Percentiles rank a stretch among this genome's conserved stretches.
These are phyloP conservation scores for Volucella bombylans DNA, from an alignment of 2,888 invertebrate species.

Conservation along the genomic window DNA sequence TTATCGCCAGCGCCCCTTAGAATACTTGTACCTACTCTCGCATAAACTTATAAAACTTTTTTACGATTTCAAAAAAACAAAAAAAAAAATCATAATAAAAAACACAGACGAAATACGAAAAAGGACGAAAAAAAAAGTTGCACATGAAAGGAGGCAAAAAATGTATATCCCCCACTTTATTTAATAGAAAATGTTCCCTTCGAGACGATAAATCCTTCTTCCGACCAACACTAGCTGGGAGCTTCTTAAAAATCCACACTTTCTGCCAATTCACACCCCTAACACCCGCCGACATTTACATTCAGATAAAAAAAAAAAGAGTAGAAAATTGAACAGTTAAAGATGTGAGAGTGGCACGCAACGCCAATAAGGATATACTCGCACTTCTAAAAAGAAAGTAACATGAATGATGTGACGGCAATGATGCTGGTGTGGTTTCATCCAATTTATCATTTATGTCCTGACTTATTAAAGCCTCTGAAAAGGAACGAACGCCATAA, in stretches of 20 bases:
- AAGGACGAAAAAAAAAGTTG: constrained; percentile 26
- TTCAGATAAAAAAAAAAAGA: background rate
- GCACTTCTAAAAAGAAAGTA: constrained; percentile 27
- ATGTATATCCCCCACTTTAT: constrained; percentile 57
- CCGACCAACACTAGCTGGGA: constrained; percentile 18
- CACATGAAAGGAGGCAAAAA: background rate
- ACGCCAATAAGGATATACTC: constrained; percentile 46
- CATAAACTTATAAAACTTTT: constrained; percentile 65
- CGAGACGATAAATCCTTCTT: constrained; percentile 65
- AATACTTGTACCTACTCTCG: constrained; percentile 29
- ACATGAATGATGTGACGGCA: constrained; percentile 65
- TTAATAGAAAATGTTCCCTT: constrained; percentile 71
- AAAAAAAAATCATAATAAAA: constrained; percentile 52
- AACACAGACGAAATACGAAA: constrained; percentile 9
- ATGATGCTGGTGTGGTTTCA: constrained; percentile 59
- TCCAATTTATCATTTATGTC: constrained; percentile 69
- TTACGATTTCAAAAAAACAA: constrained; percentile 65
- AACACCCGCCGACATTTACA: constrained; percentile 1
- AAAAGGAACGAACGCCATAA: constrained; percentile 13
- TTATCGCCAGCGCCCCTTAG: constrained; percentile 44
- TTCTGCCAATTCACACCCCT: constrained; percentile 4
- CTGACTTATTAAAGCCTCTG: constrained; percentile 56
- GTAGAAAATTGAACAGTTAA: background rate
- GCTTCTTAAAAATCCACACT: constrained; percentile 47
- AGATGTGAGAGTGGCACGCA: background rate